These are phyloP conservation scores for Leptinotarsa peninsularis DNA, from an alignment of 2,888 invertebrate species.

Conservation along the genomic window DNA sequence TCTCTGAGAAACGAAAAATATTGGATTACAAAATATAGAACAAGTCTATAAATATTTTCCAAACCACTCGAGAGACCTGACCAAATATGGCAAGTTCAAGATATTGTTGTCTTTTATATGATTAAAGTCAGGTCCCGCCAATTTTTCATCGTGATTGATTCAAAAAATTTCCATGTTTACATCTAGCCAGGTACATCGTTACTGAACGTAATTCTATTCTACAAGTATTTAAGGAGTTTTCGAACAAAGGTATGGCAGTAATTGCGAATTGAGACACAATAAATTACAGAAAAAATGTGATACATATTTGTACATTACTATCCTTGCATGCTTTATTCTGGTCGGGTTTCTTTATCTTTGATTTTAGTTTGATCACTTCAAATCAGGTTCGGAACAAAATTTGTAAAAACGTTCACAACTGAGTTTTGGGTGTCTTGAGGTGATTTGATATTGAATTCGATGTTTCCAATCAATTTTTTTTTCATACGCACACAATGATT, in stretches of 20 bases:
- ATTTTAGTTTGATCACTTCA: constrained; percentile 23
- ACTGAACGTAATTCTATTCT: constrained; percentile 20
- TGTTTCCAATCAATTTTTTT: too few species aligned
- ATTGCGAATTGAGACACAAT: constrained; percentile 36
- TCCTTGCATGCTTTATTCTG: constrained; percentile 9
- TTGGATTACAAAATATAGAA: constrained; percentile 6
- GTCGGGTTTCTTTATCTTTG: neutral
- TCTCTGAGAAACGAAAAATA: constrained; percentile 13
- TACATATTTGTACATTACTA: neutral
- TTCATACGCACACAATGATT: too few species aligned
- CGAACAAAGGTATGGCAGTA: constrained; percentile 17
- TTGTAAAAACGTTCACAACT: neutral
- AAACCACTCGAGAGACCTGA: constrained; percentile 18
- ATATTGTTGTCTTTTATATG: constrained; percentile 19
- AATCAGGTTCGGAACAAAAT: constrained; percentile 1
- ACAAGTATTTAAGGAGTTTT: constrained; percentile 24
- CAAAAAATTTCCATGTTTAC: constrained; percentile 27
- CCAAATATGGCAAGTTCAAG: constrained; percentile 15
- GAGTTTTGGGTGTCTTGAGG: too few species aligned
- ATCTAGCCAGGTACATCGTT: constrained; percentile 25
- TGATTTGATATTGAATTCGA: too few species aligned
- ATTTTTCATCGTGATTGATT: constrained; percentile 18
- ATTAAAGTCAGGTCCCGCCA: constrained; percentile 16
- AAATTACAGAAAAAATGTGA: constrained; percentile 9
- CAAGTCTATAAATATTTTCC: constrained; percentile 4